These are phyloP conservation scores for Caenorhabditis sp. DNA, from an alignment of 2,888 invertebrate genomes.

Conservation along the genomic window DNA sequence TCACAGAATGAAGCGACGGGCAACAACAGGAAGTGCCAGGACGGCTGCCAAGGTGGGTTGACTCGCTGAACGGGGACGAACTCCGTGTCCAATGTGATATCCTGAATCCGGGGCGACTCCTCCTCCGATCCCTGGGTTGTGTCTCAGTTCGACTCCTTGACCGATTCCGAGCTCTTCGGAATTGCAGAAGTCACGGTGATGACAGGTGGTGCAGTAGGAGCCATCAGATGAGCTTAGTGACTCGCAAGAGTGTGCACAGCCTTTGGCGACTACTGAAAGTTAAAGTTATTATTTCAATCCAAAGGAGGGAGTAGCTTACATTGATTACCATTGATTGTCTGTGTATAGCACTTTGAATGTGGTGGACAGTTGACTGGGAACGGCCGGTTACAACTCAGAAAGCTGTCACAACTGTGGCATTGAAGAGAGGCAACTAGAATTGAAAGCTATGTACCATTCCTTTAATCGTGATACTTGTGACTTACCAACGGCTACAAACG, in stretches of 20 bases:
- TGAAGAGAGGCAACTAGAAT: conserved; percentile 21
- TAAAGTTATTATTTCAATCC: background rate
- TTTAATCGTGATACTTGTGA: background rate
- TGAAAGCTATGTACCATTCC: too few relatives aligned
- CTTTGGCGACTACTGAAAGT: conserved; percentile 30
- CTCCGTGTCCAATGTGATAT: conserved; percentile 45
- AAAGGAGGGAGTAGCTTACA: background rate
- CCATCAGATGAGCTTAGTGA: conserved; percentile 3
- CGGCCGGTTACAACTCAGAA: conserved; percentile 20
- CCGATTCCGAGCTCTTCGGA: conserved; percentile 25
- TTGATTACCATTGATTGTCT: conserved; percentile 13
- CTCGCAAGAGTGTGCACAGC: conserved; percentile 41
- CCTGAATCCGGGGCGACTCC: conserved; percentile 31
- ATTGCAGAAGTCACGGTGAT: conserved; percentile 38
- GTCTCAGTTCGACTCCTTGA: conserved; percentile 23
- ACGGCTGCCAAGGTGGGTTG: conserved; percentile 21
- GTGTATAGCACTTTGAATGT: conserved; percentile 37
- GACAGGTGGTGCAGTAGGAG: conserved; percentile 20
- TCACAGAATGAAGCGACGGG: conserved; percentile 30
- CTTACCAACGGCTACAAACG: conserved; percentile 24
- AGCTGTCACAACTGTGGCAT: conserved; percentile 53
- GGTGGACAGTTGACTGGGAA: conserved; percentile 46
- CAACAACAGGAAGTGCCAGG: conserved; percentile 27
- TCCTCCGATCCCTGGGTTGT: conserved; percentile 28
- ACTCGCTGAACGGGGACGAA: conserved; percentile 36